Percentiles rank a stretch among this genome's conserved stretches.
Evolutionary conservation across 2,113 vertebrate species (phyloP).

Genomic region (Scatophagus argus): DNA sequence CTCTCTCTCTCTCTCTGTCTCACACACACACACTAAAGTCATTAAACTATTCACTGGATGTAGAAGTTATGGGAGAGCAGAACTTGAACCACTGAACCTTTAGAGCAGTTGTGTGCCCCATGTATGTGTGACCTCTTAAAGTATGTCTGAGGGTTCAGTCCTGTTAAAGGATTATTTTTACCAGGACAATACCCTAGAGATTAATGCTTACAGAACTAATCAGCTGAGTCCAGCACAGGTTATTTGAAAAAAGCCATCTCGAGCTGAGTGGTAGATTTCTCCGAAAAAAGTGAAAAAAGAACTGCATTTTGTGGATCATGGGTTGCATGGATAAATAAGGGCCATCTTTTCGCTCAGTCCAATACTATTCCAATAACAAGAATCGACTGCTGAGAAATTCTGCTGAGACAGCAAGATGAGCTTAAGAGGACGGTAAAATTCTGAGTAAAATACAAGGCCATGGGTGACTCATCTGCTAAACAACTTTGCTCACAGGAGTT

Average conservation of each 20-base stretch:
- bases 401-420: conserved; percentile 9
- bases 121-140: no score
- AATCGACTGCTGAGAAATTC: conserved; percentile 8
- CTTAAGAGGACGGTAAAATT: background rate
- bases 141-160: no score
- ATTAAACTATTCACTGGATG: background rate
- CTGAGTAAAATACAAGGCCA: conserved; percentile 19
- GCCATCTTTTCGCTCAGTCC: background rate
- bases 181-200: background rate
- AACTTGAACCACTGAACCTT: background rate
- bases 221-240: background rate
- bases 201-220: background rate
- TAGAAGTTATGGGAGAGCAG: background rate
- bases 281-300: no score
- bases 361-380: background rate
- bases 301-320: background rate
- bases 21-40: background rate
- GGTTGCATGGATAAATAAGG: background rate
- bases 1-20: no score
- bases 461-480: conserved; percentile 7
- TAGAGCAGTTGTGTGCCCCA: background rate
- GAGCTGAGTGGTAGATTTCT: no score
- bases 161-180: no score
- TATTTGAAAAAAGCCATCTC: background rate
- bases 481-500: conserved; percentile 19